phyloP scores from a whole-genome alignment of 92 coral and sea anemone genomes.

The Parazoanthus swiftii region DNA sequence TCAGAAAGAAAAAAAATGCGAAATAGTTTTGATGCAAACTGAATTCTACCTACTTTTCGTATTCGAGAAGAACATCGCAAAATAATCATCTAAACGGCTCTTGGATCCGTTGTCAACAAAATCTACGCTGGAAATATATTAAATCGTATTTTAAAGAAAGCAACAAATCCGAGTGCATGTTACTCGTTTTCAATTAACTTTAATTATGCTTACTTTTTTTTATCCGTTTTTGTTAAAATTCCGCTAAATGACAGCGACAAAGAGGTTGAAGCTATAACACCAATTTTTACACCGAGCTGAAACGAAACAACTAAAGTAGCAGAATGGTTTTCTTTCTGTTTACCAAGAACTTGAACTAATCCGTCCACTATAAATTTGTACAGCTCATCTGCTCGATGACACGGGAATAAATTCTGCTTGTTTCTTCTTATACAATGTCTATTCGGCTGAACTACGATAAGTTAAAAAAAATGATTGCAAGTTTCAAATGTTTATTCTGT shows the following conservation, averaged over 20 bases:
- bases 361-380: too few relatives aligned
- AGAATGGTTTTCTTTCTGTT: too few relatives aligned
- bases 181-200: background rate
- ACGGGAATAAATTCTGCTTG: too few relatives aligned
- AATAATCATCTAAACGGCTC: too few relatives aligned
- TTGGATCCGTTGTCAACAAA: background rate
- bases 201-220: too few relatives aligned
- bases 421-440: too few relatives aligned
- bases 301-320: background rate
- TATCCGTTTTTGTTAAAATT: background rate
- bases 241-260: background rate
- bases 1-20: background rate
- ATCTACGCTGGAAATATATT: too few relatives aligned
- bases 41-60: background rate
- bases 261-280: background rate
- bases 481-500: too few relatives aligned
- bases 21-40: background rate
- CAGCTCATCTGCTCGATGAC: too few relatives aligned
- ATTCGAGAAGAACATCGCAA: background rate
- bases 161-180: background rate
- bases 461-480: too few relatives aligned
- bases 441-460: too few relatives aligned
- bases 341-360: too few relatives aligned
- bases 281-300: background rate
- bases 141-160: background rate